phyloP scores from a whole-genome alignment of 2,888 invertebrate species.

The Ophonus ardosiacus region DNA sequence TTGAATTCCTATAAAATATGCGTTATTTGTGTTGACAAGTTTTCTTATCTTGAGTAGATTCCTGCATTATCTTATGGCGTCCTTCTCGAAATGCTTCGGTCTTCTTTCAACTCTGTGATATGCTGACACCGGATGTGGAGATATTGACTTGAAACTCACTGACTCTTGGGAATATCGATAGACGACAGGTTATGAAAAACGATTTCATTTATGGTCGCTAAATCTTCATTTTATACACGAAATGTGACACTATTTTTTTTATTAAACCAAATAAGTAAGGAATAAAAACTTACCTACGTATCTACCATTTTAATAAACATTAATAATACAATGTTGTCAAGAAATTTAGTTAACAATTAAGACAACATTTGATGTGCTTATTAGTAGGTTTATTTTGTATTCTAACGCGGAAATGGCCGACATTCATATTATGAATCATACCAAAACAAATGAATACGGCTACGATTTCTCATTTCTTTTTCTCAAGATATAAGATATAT shows the following conservation, averaged over 20 bases:
- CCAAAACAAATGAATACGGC: too few relatives aligned
- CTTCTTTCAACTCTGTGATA: constrained; percentile 5
- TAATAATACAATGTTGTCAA: too few relatives aligned
- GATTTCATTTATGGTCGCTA: not conserved
- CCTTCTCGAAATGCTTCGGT: not conserved
- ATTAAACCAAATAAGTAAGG: too few relatives aligned
- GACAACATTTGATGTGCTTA: too few relatives aligned
- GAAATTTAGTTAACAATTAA: too few relatives aligned
- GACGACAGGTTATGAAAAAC: constrained; percentile 43
- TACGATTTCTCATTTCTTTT: too few relatives aligned
- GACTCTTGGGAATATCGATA: not conserved
- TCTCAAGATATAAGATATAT: too few relatives aligned
- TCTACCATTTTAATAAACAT: too few relatives aligned
- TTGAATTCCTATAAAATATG: constrained; percentile 7
- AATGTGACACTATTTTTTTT: not conserved
- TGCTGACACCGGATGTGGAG: constrained; percentile 36
- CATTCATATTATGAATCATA: too few relatives aligned
- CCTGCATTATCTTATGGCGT: constrained; percentile 2
- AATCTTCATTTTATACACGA: not conserved
- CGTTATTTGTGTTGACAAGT: constrained; percentile 23
- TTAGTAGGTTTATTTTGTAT: too few relatives aligned
- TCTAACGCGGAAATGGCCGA: too few relatives aligned
- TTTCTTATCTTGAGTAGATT: constrained; percentile 13
- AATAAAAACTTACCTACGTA: too few relatives aligned
- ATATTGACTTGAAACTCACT: constrained; percentile 39